These are phyloP conservation scores for Myripristis murdjan DNA, from an alignment of 2,797 vertebrate species.

Conservation along the genomic window DNA sequence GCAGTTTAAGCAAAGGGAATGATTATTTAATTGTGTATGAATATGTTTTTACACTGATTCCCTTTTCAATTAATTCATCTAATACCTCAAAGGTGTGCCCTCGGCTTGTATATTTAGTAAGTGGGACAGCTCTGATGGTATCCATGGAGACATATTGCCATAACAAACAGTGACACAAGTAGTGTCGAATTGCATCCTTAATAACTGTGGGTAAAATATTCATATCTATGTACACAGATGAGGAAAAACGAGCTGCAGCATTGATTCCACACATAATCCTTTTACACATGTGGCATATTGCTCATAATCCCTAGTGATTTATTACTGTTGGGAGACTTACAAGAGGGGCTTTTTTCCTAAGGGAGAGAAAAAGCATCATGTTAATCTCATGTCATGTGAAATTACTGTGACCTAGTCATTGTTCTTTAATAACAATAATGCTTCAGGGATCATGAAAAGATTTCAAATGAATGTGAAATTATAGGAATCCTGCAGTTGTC, in stretches of 20 bases:
- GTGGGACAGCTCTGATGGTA: slow-evolving; percentile 11
- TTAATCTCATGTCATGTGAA: slow-evolving; percentile 4
- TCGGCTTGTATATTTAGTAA: slow-evolving; percentile 30
- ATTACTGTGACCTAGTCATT: not conserved
- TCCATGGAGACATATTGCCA: slow-evolving; percentile 31
- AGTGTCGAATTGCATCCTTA: slow-evolving; percentile 61
- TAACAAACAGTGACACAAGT: slow-evolving; percentile 37
- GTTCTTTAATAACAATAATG: slow-evolving; percentile 2
- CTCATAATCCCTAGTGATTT: slow-evolving; percentile 40
- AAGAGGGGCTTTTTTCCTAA: slow-evolving; percentile 14
- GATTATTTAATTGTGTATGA: slow-evolving; percentile 14
- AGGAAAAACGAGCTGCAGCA: slow-evolving; percentile 28
- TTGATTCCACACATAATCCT: slow-evolving; percentile 36
- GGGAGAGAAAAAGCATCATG: slow-evolving; percentile 13
- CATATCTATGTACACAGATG: slow-evolving; percentile 14
- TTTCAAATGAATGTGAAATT: not conserved
- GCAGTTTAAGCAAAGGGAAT: not conserved
- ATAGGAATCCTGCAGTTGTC: not conserved
- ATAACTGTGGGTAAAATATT: slow-evolving; percentile 48
- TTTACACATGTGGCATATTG: slow-evolving; percentile 46
- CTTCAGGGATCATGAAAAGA: not conserved
- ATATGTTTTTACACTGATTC: slow-evolving; percentile 12
- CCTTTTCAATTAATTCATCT: slow-evolving; percentile 24
- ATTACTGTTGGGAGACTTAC: slow-evolving; percentile 18
- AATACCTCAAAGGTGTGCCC: slow-evolving; percentile 30